Evolutionary conservation across 2,888 invertebrate species (phyloP), one percentile per base, ranked within the genome.

Genomic region (Deroplatys truncata): DNA sequence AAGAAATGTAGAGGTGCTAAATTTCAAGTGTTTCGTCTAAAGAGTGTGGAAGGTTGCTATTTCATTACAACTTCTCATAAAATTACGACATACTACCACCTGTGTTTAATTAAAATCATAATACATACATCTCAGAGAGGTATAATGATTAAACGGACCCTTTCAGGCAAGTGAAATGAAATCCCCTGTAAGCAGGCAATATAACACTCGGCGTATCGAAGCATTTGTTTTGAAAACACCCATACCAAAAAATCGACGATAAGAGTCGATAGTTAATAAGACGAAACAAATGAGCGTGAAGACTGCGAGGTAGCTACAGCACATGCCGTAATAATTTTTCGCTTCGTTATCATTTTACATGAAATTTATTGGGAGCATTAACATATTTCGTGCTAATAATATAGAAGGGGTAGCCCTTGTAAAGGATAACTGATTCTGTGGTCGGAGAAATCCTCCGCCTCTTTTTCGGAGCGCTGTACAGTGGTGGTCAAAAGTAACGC

Each of bases 341-440:
- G 35, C 15, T 43, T 85, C 35, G n/a, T 85, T 85, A 85, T 85
- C 85, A 85, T 43, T 85, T 85, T 85, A 85, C 85, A 43, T 43
- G 85, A 85, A 85, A 43, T 35, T 43, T 85, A 85, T 85, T 85
- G 43, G 28, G n/a, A 35, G 43, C 35, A 43, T 85, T 85, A 85
- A 85, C 85, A 85, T 85, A 85, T 85, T 85, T 85, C 28, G 85
- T 85, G 85, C 43, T 85, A 85, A 35, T 85, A 85, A 31, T 31
- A 43, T 29, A 43, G 85, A 35, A n/a, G 35, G 29, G 35, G 56
- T 72, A 72, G 56, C 56, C 35, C 35, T n/a, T 31, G 35, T 43
- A 28, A 35, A 85, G 35, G 31, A 85, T 85, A 85, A 43, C 85
- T 43, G 85, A 85, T 85, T 85, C 35, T 31, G 56, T 72, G 56